phyloP scores from a whole-genome alignment of 2,113 vertebrate species.

The human (Homo sapiens) region GRCh38 chr14:26978501-26979000 shows the following conservation, averaged over 20 bases:
- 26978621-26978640: background rate
- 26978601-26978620: background rate
- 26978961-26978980: background rate
- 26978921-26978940: background rate
- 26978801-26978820: background rate
- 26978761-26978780: background rate
- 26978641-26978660: background rate
- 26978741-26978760: background rate
- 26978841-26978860: background rate
- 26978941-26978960: background rate
- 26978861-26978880: background rate
- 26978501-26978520: background rate
- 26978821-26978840: background rate
- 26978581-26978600: background rate
- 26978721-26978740: background rate
- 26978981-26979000: background rate
- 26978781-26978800: background rate
- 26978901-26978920: background rate
- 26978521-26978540: background rate
- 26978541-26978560: background rate
- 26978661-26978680: background rate
- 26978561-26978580: background rate
- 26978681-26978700: background rate
- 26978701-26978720: background rate
- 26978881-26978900: background rate